Base-by-base conservation (phyloP, 1,140 invertebrate species). In the Dysdera silvatica region DNA sequence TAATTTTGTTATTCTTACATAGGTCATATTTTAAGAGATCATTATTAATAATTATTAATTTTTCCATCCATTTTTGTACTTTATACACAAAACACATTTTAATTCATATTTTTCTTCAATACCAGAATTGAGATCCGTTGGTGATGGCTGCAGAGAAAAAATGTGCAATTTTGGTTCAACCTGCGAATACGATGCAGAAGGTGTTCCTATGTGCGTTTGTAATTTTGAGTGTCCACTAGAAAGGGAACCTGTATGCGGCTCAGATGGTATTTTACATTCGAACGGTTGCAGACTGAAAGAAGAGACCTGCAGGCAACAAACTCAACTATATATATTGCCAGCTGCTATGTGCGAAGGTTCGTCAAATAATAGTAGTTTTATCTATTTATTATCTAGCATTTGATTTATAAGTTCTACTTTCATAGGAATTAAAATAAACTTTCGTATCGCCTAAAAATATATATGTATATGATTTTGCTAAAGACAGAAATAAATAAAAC, bases 251-350 rank as follows among this genome's bases (percentile, higher is more conserved):
- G 62, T 70, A 7, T 70, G 69, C 47, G 69, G 67, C 1, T 89
- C 85, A 41, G 89, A 94, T 75, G 81, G 87, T 60, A 80, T 82
- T 60, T 83, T 86, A 33, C 94, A 94, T 72, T 78, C 83, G 3
- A 91, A 87, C 66, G 80, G 87, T 62, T 95, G 91, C 73, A 85
- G 86, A 16, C 88, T 94, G 87, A 85, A 86, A 71, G 86, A 87
- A 80, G 86, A 89, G 69, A 87, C 87, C 4, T 95, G 91, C 75
- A 83, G 87, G 63, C 82, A 85, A 65, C 87, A 91, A 74, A 82
- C 85, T 58, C 88, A 91, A 70, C 81, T 94, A 23, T 80, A 88
- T 67, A 79, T 87, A 45, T 77, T 87, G 65, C 87, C 88, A 1
- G 76, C 29, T 8, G 37, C 32, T 0, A 91, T 90, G 43, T 91